Conservation (phyloP, 92 coral and sea anemone genomes). For the Porites evermanni region DNA sequence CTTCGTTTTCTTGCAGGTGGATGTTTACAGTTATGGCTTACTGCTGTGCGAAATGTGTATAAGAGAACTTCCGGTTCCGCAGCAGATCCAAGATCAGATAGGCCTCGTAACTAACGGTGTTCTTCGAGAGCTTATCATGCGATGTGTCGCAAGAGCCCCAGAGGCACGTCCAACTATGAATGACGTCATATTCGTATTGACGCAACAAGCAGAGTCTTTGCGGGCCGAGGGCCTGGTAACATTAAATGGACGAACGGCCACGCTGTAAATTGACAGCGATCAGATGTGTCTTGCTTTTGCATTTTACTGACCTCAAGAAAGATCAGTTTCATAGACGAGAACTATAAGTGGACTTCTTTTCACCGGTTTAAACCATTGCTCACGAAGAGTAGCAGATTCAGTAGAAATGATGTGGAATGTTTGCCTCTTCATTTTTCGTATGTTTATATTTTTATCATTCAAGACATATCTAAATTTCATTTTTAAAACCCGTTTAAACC, state of each 20-base stretch:
- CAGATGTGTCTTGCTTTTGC: neutral
- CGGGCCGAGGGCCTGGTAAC: slow-evolving; percentile 72
- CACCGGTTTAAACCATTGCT: too few species aligned
- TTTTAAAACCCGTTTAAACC: too few species aligned
- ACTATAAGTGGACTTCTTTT: too few species aligned
- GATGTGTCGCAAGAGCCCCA: slow-evolving; percentile 77
- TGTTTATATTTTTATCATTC: too few species aligned
- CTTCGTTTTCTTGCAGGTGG: slow-evolving; percentile 62
- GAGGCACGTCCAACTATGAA: slow-evolving; percentile 85
- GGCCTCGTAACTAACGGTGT: slow-evolving; percentile 87
- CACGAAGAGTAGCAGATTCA: too few species aligned
- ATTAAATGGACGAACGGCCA: slow-evolving; percentile 77
- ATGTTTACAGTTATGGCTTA: slow-evolving; percentile 93
- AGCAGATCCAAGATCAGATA: slow-evolving; percentile 89
- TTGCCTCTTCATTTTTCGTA: too few species aligned
- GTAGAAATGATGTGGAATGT: too few species aligned
- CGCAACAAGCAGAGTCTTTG: slow-evolving; percentile 64
- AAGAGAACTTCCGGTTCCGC: slow-evolving; percentile 94
- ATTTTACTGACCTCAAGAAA: too few species aligned
- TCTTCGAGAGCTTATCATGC: slow-evolving; percentile 87
- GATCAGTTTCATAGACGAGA: too few species aligned
- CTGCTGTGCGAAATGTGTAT: slow-evolving; percentile 94
- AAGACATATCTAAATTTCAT: too few species aligned
- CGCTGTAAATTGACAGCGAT: slow-evolving; percentile 31
- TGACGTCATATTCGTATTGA: slow-evolving; percentile 73